Evolutionary conservation across 2,113 vertebrate genomes (phyloP).

Genomic region (Pseudorhombus dupliciocellatus): DNA sequence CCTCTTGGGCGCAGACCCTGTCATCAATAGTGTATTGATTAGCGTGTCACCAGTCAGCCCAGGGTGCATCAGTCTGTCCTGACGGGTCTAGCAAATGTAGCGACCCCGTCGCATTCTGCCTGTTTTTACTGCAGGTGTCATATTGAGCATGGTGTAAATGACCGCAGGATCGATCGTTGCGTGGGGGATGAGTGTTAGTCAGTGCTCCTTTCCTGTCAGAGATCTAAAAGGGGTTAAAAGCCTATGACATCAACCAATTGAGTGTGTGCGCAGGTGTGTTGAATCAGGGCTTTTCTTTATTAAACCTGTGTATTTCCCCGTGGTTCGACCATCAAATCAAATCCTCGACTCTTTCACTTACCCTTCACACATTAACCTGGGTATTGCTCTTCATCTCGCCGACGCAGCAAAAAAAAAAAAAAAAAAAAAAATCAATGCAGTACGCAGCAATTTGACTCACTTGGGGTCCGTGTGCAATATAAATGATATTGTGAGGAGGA

Average conservation of each 20-base stretch:
- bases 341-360: conserved; percentile 9
- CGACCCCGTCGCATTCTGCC: conserved; percentile 9
- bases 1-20: conserved; percentile 14
- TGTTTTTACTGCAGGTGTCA: conserved; percentile 24
- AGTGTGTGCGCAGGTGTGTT: conserved; percentile 11
- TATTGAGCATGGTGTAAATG: conserved; percentile 25
- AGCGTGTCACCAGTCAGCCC: conserved; percentile 19
- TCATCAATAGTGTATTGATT: conserved; percentile 64
- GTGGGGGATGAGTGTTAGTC: conserved; percentile 24
- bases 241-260: neutral
- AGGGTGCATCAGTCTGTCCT: conserved; percentile 35
- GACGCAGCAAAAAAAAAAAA: conserved; percentile 10
- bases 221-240: neutral
- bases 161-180: conserved; percentile 7
- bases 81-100: conserved; percentile 16
- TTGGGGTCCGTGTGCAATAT: conserved; percentile 20
- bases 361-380: conserved; percentile 15
- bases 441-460: conserved; percentile 4
- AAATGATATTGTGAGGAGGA: conserved; percentile 24
- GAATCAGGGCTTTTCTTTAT: conserved; percentile 30
- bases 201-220: neutral
- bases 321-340: conserved; percentile 11
- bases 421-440: conserved; percentile 24
- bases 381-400: conserved; percentile 24
- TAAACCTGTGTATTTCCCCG: conserved; percentile 10